phyloP scores from a whole-genome alignment of 2,888 invertebrate species.

The Mythimna vitellina region DNA sequence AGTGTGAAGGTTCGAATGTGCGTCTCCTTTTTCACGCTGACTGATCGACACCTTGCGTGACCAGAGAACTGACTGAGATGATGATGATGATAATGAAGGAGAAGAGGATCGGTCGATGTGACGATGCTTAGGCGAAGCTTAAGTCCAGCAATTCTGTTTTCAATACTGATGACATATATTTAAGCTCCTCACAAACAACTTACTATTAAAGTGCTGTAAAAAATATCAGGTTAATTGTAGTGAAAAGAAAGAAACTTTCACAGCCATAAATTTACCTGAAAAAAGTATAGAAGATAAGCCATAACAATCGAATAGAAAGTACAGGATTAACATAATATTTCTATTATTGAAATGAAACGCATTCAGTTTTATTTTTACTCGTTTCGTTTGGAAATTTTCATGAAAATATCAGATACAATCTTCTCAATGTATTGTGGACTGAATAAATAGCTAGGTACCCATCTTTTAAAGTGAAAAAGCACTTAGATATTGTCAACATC shows the following conservation, averaged over 20 bases:
- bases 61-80: too few species aligned
- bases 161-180: neutral
- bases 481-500: constrained; percentile 67
- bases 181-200: neutral
- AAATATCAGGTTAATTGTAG: neutral
- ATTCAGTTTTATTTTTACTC: constrained; percentile 28
- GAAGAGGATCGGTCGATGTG: too few species aligned
- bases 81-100: too few species aligned
- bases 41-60: too few species aligned
- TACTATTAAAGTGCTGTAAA: neutral
- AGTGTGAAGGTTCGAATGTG: too few species aligned
- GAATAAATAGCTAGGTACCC: constrained; percentile 66
- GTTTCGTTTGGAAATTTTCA: constrained; percentile 26
- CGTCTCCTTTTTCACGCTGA: too few species aligned
- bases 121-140: too few species aligned
- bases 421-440: constrained; percentile 51
- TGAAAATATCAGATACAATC: constrained; percentile 48
- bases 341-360: constrained; percentile 40
- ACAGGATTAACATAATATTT: constrained; percentile 41
- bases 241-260: too few species aligned
- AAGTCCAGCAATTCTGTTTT: too few species aligned
- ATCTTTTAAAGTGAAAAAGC: constrained; percentile 64
- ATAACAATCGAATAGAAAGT: constrained; percentile 34
- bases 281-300: neutral
- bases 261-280: constrained; percentile 10